phyloP scores from a whole-genome alignment of 2,113 vertebrate species.

The Erinaceus europaeus region DNA sequence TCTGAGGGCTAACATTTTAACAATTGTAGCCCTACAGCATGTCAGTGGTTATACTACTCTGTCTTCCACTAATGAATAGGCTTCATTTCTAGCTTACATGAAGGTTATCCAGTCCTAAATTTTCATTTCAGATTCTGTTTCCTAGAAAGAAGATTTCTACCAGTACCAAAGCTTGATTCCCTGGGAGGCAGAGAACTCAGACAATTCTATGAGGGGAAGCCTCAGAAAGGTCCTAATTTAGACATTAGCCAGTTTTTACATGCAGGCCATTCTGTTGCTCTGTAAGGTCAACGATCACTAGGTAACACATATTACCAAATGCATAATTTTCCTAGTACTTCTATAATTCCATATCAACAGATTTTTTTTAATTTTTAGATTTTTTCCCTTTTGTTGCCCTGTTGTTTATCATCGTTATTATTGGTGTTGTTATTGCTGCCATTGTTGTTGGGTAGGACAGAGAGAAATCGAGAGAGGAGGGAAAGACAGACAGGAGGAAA shows the following conservation, averaged over 20 bases:
- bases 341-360: background rate
- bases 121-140: constrained; percentile 1
- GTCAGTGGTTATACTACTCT: background rate
- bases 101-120: background rate
- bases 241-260: background rate
- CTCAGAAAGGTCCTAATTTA: background rate
- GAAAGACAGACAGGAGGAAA: too few species aligned
- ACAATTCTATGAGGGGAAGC: background rate
- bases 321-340: background rate
- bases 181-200: background rate
- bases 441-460: too few species aligned
- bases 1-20: background rate
- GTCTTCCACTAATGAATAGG: background rate
- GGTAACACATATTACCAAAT: background rate
- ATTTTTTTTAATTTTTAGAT: too few species aligned
- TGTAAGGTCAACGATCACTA: background rate
- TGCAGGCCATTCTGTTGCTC: background rate
- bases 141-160: background rate
- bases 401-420: too few species aligned
- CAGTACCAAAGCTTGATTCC: background rate
- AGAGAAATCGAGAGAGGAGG: too few species aligned
- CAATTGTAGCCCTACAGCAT: background rate
- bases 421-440: too few species aligned
- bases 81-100: background rate
- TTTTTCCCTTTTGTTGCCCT: too few species aligned